phyloP scores from a whole-genome alignment of 2,797 vertebrate genomes.

The Falco naumanni region DNA sequence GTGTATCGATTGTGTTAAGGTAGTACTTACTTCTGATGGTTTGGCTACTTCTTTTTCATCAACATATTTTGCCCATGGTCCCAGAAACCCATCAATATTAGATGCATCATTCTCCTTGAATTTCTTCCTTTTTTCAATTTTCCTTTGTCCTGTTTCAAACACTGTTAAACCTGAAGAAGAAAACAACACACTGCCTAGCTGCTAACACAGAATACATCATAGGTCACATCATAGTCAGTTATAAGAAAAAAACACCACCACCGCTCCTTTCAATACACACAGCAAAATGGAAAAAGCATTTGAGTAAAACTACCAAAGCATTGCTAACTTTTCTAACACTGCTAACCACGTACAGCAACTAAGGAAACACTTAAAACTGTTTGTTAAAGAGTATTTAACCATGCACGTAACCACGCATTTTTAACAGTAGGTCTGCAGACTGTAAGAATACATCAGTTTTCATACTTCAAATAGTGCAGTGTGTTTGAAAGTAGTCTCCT shows the following conservation, averaged over 20 bases:
- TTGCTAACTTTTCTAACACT: neutral
- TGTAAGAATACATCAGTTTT: neutral
- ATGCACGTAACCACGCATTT: neutral
- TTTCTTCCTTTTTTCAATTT: constrained; percentile 93
- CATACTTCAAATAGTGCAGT: neutral
- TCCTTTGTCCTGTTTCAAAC: constrained; percentile 92
- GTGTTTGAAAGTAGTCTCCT: neutral
- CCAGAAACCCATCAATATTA: constrained; percentile 93
- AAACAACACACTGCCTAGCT: neutral
- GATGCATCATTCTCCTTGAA: constrained; percentile 93
- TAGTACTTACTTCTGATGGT: constrained; percentile 89
- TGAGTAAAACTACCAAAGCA: neutral
- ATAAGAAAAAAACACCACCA: neutral
- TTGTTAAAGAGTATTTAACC: neutral
- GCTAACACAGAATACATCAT: neutral
- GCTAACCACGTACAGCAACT: neutral
- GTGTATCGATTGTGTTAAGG: neutral
- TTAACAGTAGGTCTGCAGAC: neutral
- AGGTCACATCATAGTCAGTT: neutral
- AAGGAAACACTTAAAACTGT: neutral
- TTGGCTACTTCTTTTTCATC: constrained; percentile 96
- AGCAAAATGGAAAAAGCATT: neutral
- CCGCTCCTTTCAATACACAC: neutral
- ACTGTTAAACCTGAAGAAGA: constrained; percentile 89
- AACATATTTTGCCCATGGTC: constrained; percentile 96